Evolutionary conservation across 2,113 vertebrate genomes (phyloP).

Genomic region (Percina caprodes): DNA sequence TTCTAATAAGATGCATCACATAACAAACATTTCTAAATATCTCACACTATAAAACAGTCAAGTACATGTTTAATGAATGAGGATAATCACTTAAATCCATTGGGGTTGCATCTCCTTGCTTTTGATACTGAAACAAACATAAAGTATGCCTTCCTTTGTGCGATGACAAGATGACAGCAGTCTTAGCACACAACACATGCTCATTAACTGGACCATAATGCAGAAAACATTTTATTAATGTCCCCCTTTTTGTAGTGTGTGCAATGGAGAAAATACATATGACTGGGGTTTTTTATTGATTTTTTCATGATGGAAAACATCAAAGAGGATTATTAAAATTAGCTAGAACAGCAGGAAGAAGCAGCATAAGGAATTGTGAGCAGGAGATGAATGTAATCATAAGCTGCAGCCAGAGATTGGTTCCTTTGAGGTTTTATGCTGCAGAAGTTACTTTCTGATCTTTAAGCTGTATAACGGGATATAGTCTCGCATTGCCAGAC

Average conservation of each 20-base stretch:
- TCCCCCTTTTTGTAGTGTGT: background rate
- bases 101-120: background rate
- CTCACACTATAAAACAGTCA: background rate
- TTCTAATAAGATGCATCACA: background rate
- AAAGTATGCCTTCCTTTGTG: background rate
- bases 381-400: constrained; percentile 39
- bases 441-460: too few species aligned
- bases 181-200: background rate
- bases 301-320: background rate
- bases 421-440: constrained; percentile 12
- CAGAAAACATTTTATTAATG: background rate
- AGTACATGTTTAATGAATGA: background rate
- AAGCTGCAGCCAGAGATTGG: constrained; percentile 33
- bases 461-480: too few species aligned
- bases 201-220: background rate
- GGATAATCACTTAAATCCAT: background rate
- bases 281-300: background rate
- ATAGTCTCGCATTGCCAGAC: too few species aligned
- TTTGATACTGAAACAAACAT: constrained; percentile 7
- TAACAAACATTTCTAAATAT: background rate
- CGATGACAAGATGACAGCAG: constrained; percentile 5
- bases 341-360: constrained; percentile 12
- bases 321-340: constrained; percentile 14
- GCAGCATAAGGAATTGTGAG: constrained; percentile 9
- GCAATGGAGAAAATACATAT: background rate